Evolutionary conservation across 1,140 invertebrate genomes (phyloP).

Genomic region (Halesus radiatus): DNA sequence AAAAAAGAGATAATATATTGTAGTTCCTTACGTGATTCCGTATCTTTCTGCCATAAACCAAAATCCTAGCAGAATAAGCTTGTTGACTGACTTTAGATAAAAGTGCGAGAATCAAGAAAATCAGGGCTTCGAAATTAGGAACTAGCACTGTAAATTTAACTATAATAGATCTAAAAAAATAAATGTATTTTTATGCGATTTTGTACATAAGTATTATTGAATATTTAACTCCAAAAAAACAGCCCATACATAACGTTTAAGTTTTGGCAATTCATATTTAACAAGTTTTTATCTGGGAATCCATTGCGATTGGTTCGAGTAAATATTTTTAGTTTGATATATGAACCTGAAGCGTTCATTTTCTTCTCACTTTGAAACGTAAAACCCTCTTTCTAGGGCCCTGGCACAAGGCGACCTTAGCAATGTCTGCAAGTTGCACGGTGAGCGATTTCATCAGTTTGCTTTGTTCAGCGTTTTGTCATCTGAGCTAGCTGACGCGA

Average conservation of each 20-base stretch:
- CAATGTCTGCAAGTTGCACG: background rate
- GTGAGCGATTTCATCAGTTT: slow-evolving; percentile 9
- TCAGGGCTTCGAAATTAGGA: background rate
- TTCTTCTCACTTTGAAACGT: too few relatives aligned
- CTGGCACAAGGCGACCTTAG: background rate
- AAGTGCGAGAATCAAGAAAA: slow-evolving; percentile 9
- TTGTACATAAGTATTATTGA: too few relatives aligned
- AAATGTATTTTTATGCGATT: too few relatives aligned
- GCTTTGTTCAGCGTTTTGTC: slow-evolving; percentile 27
- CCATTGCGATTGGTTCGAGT: too few relatives aligned
- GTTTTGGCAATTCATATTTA: too few relatives aligned
- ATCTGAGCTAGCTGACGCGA: background rate
- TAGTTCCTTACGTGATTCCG: background rate
- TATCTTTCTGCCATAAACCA: slow-evolving; percentile 27
- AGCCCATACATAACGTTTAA: too few relatives aligned
- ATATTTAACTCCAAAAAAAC: too few relatives aligned
- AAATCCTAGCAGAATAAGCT: slow-evolving; percentile 49
- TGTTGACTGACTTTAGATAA: slow-evolving; percentile 49
- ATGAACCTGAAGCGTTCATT: too few relatives aligned
- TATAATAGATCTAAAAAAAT: too few relatives aligned
- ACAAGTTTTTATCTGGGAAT: too few relatives aligned
- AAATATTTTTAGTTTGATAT: too few relatives aligned
- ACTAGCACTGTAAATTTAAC: too few relatives aligned
- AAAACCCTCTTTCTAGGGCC: background rate
- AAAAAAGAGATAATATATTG: background rate